Evolutionary conservation across 2,888 invertebrate genomes (phyloP), one percentile per base, ranked within the genome.

Genomic region (Graphium colonna): DNA sequence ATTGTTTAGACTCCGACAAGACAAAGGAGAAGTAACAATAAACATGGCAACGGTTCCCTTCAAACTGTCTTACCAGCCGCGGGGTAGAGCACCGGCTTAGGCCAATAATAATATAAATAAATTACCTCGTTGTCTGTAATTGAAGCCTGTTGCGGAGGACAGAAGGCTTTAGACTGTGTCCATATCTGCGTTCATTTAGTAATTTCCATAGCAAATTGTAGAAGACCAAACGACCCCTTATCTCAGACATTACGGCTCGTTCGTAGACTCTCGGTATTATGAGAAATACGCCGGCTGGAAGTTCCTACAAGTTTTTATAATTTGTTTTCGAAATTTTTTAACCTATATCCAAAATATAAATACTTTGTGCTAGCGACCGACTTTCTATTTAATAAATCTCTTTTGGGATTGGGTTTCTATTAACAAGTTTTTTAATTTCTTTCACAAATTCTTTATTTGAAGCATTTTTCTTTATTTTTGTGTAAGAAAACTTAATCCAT

Each of bases 111-210:
- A 56, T 52, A 58, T 58, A 57, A 56, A 55, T 56, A 58, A 53
- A 60, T 56, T 56, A 52, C 55, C 47, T 56, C 46, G 58, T 58
- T 59, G 56, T 58, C 43, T 52, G 55, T 52, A 56, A 56, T 56
- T 57, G 39, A 52, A 52, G 56, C 50, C 28, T 31, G 41, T 46
- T 58, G 60, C 58, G 56, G 54, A 67, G 67, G 42, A 52, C 52
- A 52, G 52, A 43, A 48, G 52, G 48, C 43, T 48, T 42, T 36
- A 33, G 33, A 48, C 38, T 48, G 43, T 69, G 64, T 64, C 62
- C 67, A 56, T 61, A 71, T 73, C 71, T 71, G 61, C 75, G 69
- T 77, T 78, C 78, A 75, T 75, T 78, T 73, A 77, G 75, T 70
- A 59, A 73, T 75, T 76, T 73, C 63, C 70, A 68, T 67, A 65